Percentiles rank a stretch among this genome's conserved stretches.
These are phyloP conservation scores for Morone chrysops DNA, from an alignment of 2,113 vertebrate genomes.

Conservation along the genomic window DNA sequence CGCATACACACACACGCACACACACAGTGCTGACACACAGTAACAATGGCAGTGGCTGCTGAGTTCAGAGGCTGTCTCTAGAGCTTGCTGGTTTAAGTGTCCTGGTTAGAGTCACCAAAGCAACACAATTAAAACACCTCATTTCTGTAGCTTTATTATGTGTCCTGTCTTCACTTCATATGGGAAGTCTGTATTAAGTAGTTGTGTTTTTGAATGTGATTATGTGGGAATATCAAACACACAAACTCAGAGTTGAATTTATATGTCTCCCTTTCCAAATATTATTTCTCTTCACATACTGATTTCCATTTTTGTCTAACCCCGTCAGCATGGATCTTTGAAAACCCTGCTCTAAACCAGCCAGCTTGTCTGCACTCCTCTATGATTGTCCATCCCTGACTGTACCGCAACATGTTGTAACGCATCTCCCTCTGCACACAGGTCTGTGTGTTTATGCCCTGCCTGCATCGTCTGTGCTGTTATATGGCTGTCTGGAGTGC, in stretches of 20 bases:
- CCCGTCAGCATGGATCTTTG: slow-evolving; percentile 46
- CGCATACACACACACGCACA: slow-evolving; percentile 35
- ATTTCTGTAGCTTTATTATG: slow-evolving; percentile 10
- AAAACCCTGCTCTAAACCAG: slow-evolving; percentile 29
- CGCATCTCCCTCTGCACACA: slow-evolving; percentile 54
- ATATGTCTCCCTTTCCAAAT: background rate
- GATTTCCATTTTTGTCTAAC: slow-evolving; percentile 50
- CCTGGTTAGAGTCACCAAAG: slow-evolving; percentile 19
- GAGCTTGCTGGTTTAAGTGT: slow-evolving; percentile 25
- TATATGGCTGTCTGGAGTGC: slow-evolving; percentile 64
- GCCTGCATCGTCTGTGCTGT: slow-evolving; percentile 58
- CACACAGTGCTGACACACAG: slow-evolving; percentile 25
- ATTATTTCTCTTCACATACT: slow-evolving; percentile 6
- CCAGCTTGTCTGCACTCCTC: slow-evolving; percentile 48
- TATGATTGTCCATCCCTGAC: slow-evolving; percentile 28
- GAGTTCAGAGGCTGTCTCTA: slow-evolving; percentile 28
- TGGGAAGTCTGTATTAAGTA: background rate
- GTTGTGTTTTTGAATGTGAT: background rate
- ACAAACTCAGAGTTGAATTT: background rate
- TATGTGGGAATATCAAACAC: background rate
- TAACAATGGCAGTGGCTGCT: slow-evolving; percentile 26
- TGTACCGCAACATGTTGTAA: slow-evolving; percentile 63
- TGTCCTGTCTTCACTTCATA: background rate
- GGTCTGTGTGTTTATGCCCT: slow-evolving; percentile 65
- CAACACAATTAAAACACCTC: slow-evolving; percentile 2